Conservation (phyloP, 1,140 invertebrate genomes). For the Antheraea mylitta region DNA sequence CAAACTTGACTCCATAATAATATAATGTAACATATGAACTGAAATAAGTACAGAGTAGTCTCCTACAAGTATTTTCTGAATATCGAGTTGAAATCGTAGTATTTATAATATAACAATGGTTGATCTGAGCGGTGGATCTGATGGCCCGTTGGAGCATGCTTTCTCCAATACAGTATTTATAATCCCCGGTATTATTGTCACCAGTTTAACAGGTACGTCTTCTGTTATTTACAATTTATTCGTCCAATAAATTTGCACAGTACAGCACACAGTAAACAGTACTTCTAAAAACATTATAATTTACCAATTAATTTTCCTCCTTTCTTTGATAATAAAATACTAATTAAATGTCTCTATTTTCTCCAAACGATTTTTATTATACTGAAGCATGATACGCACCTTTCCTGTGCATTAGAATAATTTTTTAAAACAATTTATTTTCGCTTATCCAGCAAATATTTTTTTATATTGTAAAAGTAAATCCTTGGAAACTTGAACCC, state of each 20-base stretch:
- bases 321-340: too few relatives aligned
- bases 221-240: neutral
- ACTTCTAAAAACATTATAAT: too few relatives aligned
- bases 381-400: too few relatives aligned
- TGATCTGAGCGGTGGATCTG: slow-evolving; percentile 81
- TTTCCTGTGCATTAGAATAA: too few relatives aligned
- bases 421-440: too few relatives aligned
- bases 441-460: too few relatives aligned
- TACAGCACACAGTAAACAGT: neutral
- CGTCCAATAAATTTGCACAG: neutral
- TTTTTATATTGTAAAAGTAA: too few relatives aligned
- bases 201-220: slow-evolving; percentile 84
- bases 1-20: neutral
- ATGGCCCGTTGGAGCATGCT: slow-evolving; percentile 87
- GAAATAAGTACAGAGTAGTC: neutral
- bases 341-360: too few relatives aligned
- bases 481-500: too few relatives aligned
- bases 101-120: slow-evolving; percentile 60
- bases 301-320: too few relatives aligned
- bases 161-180: slow-evolving; percentile 90
- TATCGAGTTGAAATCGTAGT: slow-evolving; percentile 34
- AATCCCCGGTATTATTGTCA: slow-evolving; percentile 86
- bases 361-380: too few relatives aligned
- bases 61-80: slow-evolving; percentile 18
- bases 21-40: neutral